phyloP scores from a whole-genome alignment of 2,888 invertebrate genomes.

The Branchellion lobata region DNA sequence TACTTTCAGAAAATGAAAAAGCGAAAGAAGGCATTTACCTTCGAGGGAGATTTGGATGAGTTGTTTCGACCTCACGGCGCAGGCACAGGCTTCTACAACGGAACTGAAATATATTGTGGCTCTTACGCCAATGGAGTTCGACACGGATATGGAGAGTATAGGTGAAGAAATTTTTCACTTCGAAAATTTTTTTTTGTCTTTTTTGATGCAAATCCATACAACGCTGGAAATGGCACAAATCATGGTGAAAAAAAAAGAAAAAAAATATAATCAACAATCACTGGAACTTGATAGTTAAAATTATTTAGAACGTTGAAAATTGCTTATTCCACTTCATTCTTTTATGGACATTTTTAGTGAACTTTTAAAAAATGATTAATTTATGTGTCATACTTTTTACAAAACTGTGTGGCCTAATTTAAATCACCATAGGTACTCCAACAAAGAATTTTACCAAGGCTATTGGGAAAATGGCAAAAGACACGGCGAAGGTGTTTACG shows the following conservation, averaged over 20 bases:
- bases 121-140: neutral
- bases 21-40: conserved; percentile 2
- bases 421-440: conserved; percentile 10
- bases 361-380: neutral
- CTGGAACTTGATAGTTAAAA: too few relatives aligned
- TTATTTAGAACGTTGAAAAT: too few relatives aligned
- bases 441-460: neutral
- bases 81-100: conserved; percentile 5
- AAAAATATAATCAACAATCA: too few relatives aligned
- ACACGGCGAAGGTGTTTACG: neutral
- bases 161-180: too few relatives aligned
- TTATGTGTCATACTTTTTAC: neutral
- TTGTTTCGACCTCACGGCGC: conserved; percentile 1
- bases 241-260: too few relatives aligned
- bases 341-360: too few relatives aligned
- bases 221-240: too few relatives aligned
- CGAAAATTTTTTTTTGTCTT: too few relatives aligned
- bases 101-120: neutral
- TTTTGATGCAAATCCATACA: too few relatives aligned
- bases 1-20: too few relatives aligned
- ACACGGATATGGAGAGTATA: conserved; percentile 14
- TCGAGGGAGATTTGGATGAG: conserved; percentile 15
- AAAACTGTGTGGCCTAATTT: neutral
- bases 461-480: conserved; percentile 1
- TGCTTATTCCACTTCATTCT: too few relatives aligned